A percentile compares a stretch with the other conserved stretches of the same genome.
phyloP scores from a whole-genome alignment of 1,140 invertebrate species.

The Calycopis cecrops region DNA sequence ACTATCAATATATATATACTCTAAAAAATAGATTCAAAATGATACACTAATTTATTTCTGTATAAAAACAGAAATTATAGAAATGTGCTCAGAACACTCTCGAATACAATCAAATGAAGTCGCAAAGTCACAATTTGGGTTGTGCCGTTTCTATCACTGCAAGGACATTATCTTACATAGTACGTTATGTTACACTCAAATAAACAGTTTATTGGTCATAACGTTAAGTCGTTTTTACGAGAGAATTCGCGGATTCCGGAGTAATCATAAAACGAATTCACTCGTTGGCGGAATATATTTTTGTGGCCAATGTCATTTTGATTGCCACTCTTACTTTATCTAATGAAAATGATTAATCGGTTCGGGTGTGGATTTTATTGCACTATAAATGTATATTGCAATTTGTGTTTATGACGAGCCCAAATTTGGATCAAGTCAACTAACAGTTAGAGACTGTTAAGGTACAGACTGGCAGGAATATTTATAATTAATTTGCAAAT shows the following conservation, averaged over 20 bases:
- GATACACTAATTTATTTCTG: no score
- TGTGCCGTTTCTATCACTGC: neutral
- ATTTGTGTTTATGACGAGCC: neutral
- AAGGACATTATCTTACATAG: conserved; percentile 9
- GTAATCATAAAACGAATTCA: conserved; percentile 16
- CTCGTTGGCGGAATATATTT: conserved; percentile 8
- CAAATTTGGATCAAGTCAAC: no score
- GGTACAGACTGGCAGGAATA: no score
- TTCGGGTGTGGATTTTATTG: conserved; percentile 1
- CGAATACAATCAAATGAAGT: neutral
- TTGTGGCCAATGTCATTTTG: conserved; percentile 10
- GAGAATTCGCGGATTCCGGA: conserved; percentile 18
- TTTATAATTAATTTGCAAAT: no score
- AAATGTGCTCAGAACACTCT: neutral
- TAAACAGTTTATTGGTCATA: conserved; percentile 28
- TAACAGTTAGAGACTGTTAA: no score
- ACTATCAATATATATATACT: no score
- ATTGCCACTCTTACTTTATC: conserved; percentile 4
- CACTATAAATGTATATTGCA: neutral
- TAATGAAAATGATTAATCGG: conserved; percentile 11
- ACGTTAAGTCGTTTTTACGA: conserved; percentile 23
- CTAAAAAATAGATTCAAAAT: no score
- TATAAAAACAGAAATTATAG: no score
- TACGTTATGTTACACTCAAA: conserved; percentile 17
- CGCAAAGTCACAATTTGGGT: neutral